Evolutionary conservation across 2,797 vertebrate species (phyloP).

Genomic region (Novumbra hubbsi): DNA sequence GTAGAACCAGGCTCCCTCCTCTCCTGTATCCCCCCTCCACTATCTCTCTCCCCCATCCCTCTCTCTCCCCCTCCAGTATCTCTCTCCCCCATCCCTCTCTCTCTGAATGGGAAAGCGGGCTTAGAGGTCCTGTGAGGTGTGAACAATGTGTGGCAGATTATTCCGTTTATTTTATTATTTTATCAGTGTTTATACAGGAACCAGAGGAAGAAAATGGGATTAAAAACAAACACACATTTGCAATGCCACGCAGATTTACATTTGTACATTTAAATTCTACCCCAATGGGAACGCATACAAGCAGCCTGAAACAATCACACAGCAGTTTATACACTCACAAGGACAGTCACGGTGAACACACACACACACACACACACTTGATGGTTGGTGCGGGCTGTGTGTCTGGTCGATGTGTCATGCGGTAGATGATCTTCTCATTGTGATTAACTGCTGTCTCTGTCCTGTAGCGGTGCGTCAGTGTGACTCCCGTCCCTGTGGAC

Average conservation of each 20-base stretch:
- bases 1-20: slow-evolving; percentile 39
- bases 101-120: slow-evolving; percentile 17
- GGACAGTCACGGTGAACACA: not conserved
- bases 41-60: not conserved
- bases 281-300: not conserved
- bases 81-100: slow-evolving; percentile 13
- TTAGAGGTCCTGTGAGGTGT: slow-evolving; percentile 36
- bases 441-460: not conserved
- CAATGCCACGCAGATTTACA: slow-evolving; percentile 28
- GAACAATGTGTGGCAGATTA: slow-evolving; percentile 44
- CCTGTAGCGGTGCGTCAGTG: slow-evolving; percentile 69
- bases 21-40: not conserved
- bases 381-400: slow-evolving; percentile 1
- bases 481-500: slow-evolving; percentile 71
- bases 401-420: not conserved
- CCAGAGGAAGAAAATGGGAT: slow-evolving; percentile 51
- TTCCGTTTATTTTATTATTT: slow-evolving; percentile 41
- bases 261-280: slow-evolving; percentile 13
- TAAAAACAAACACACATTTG: slow-evolving; percentile 45
- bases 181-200: slow-evolving; percentile 68
- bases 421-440: not conserved
- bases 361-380: not conserved
- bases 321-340: not conserved
- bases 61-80: not conserved
- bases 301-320: not conserved